Percentiles rank a stretch among this genome's conserved stretches.
Evolutionary conservation across 2,113 vertebrate genomes (phyloP).

Genomic region (Oreocharis arfaki): DNA sequence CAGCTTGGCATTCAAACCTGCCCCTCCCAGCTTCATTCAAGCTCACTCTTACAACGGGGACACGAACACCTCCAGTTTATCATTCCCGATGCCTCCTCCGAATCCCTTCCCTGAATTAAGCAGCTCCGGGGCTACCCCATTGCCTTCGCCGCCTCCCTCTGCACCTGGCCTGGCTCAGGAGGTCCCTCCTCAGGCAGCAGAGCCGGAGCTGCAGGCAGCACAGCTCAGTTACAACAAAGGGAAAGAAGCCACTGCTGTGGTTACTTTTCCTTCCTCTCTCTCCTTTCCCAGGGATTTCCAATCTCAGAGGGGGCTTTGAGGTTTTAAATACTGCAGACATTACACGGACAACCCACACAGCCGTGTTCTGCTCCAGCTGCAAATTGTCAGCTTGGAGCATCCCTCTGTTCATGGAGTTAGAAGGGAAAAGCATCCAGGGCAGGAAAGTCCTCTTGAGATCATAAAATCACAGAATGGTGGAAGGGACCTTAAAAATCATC

Average conservation of each 20-base stretch:
- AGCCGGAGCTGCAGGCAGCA: neutral
- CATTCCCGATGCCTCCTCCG: neutral
- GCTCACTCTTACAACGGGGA: neutral
- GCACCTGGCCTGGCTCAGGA: neutral
- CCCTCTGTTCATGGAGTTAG: rapidly evolving
- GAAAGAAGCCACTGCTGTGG: neutral
- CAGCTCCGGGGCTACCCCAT: neutral
- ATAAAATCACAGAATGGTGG: neutral
- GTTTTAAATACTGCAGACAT: neutral
- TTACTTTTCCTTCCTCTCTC: neutral
- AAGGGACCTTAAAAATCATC: neutral
- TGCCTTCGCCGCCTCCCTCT: neutral
- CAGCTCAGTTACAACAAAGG: neutral
- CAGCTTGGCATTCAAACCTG: neutral
- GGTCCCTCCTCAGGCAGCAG: neutral
- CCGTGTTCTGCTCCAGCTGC: rapidly evolving
- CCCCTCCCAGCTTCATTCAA: neutral
- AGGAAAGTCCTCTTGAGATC: neutral
- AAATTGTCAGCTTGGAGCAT: neutral
- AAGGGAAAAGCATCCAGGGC: neutral
- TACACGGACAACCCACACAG: rapidly evolving
- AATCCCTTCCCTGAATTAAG: neutral
- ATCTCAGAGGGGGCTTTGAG: neutral
- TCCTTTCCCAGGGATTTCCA: neutral
- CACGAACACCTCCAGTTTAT: neutral